Evolutionary conservation across 2,888 invertebrate genomes (phyloP), one percentile per base, ranked within the genome.

Genomic region (Mechanitis mazaeus): DNA sequence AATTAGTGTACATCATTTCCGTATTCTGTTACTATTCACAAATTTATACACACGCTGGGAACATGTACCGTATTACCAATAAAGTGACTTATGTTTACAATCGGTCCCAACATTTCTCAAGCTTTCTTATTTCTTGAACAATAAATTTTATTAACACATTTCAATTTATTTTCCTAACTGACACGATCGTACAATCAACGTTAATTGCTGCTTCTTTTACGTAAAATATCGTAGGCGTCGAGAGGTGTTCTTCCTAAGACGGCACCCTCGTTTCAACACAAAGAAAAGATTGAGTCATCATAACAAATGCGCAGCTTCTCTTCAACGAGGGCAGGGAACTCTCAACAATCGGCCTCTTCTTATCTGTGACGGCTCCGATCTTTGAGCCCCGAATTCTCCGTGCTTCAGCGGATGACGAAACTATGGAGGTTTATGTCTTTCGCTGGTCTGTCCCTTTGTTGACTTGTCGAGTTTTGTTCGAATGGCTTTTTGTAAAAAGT

Each of bases 281-380:
- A 89, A 87, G 86, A 82, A 89, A 89, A 80, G 77, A 89, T 88
- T 85, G 86, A 89, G 87, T 89, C 89, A 89, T 89, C 88, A 87
- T 85, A 89, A 89, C 88, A 89, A 87, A 89, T 87, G 84, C 82
- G 78, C 80, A 80, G 76, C 76, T 78, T 77, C 79, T 83, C 78
- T 75, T 71, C 75, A 72, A 66, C 70, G 78, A 80, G 81, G 79
- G 78, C 81, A 81, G 76, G 73, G 82, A 84, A 84, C 84, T 83
- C 78, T 76, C 77, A 71, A 85, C 86, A 87, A 85, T 87, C 85
- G 81, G 77, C 72, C 75, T 79, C 79, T 77, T 83, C 84, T 87
- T 86, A 87, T 87, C 87, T 87, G 83, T 84, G 87, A 86, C 83
- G 85, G 85, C 78, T 75, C 70, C 76, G 81, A 85, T 86, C 84